A percentile compares a stretch with the other conserved stretches of the same genome.
Evolutionary conservation across 2,113 vertebrate species (phyloP).

Genomic region (Salminus brasiliensis): DNA sequence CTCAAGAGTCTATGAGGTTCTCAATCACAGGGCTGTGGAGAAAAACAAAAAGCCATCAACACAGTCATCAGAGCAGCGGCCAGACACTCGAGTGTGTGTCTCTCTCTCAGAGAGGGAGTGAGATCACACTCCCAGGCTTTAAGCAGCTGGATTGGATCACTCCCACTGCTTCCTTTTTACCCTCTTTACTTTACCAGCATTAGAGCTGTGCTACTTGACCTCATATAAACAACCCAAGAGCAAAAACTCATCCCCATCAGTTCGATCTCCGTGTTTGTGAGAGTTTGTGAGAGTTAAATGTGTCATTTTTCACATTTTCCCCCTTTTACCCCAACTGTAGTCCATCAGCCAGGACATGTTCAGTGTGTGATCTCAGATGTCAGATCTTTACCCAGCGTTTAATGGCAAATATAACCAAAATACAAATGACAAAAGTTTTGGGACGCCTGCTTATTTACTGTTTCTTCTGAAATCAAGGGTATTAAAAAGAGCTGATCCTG

Average conservation of each 20-base stretch:
- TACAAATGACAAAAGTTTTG: too few relatives aligned
- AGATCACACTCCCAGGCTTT: not conserved
- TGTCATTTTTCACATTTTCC: too few relatives aligned
- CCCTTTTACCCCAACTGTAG: too few relatives aligned
- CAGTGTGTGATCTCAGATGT: too few relatives aligned
- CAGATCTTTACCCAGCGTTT: too few relatives aligned
- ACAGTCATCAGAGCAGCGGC: not conserved
- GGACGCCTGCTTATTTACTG: too few relatives aligned
- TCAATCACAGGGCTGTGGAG: not conserved
- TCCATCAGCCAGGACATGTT: too few relatives aligned
- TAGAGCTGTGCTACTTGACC: not conserved
- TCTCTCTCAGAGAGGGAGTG: too few relatives aligned
- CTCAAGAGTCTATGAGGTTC: constrained; percentile 15
- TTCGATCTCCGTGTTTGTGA: not conserved
- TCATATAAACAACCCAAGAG: not conserved
- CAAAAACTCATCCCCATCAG: not conserved
- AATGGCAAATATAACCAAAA: too few relatives aligned
- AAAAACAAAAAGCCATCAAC: not conserved
- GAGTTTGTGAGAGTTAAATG: not conserved
- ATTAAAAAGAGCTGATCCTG: too few relatives aligned
- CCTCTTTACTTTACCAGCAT: not conserved
- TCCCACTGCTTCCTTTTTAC: not conserved
- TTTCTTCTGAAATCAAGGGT: too few relatives aligned
- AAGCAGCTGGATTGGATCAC: not conserved
- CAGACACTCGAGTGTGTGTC: too few relatives aligned